phyloP scores from a whole-genome alignment of 2,888 invertebrate genomes.

The Habrosyne pyritoides region DNA sequence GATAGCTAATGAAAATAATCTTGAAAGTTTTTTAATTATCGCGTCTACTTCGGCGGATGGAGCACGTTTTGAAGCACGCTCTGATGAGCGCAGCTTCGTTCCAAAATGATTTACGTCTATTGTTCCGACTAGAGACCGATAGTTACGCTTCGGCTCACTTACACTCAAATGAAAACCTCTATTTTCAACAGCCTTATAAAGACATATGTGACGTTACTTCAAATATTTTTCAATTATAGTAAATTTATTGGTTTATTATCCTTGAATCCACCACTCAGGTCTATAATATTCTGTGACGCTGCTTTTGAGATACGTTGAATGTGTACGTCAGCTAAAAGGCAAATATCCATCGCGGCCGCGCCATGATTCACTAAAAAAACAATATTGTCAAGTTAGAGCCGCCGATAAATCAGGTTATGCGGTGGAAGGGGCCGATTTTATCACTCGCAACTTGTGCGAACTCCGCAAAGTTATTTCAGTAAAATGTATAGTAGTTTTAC shows the following conservation, averaged over 20 bases:
- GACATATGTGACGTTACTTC: not conserved
- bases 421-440: constrained; percentile 5
- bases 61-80: constrained; percentile 25
- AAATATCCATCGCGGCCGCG: not conserved
- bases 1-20: constrained; percentile 45
- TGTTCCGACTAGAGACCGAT: constrained; percentile 32
- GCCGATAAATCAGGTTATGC: constrained; percentile 9
- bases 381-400: constrained; percentile 10
- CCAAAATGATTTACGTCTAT: constrained; percentile 45
- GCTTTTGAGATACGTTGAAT: not conserved
- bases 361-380: constrained; percentile 9
- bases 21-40: constrained; percentile 63
- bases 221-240: no score
- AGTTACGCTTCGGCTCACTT: constrained; percentile 19
- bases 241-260: no score
- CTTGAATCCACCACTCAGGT: no score
- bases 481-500: constrained; percentile 2
- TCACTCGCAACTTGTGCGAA: constrained; percentile 6
- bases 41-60: constrained; percentile 20
- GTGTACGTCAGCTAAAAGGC: not conserved
- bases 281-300: not conserved
- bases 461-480: not conserved
- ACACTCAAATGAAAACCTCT: constrained; percentile 13
- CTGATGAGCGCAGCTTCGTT: constrained; percentile 28
- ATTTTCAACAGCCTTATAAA: constrained; percentile 18